Evolutionary conservation across 2,797 vertebrate genomes (phyloP), one percentile per base, ranked within the genome.

Genomic region (Chloroceryle amazona): DNA sequence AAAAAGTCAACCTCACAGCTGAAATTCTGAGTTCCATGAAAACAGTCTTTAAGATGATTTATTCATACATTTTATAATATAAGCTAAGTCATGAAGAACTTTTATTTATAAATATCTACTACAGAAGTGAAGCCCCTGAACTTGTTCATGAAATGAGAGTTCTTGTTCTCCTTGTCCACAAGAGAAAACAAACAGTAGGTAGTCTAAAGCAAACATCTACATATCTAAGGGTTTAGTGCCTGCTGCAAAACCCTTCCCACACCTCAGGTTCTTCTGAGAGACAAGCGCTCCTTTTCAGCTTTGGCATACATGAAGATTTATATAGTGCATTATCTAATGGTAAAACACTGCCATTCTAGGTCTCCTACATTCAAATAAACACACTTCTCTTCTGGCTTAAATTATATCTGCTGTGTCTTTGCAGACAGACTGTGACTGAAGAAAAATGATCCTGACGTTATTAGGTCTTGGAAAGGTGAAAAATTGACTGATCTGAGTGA

Each of bases 391-490:
- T 62, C 67, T 35, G 61, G 21, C 74, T 76, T n/a, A 23, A 82
- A 73, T 70, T 6, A 4, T 22, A 54, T 39, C 65, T 57, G 49
- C 75, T 61, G 55, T n/a, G 75, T 79, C 70, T 81, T 13, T 68
- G 25, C 61, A 83, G 75, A 22, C 82, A 68, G 6, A 1, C 31
- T n/a, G 37, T 2, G 8, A 12, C 37, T 42, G 68, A 39, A 84
- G 75, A 86, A 42, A 86, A 92, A 90, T 15, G 63, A 23, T 26
- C 58, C 82, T 86, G 72, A 44, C 0, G 3, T 25, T 61, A 2
- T 12, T 61, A 46, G 88, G 81, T 81, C 60, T 81, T 52, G 72
- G 82, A 78, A 93, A 73, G 85, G 91, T 44, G 61, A 91, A 84
- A 78, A 86, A 25, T 54, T 67, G 89, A 29, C 67, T 58, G 90